Evolutionary conservation across 2,888 invertebrate genomes (phyloP), one percentile per base, ranked within the genome.

Genomic region (Macropis europaea): DNA sequence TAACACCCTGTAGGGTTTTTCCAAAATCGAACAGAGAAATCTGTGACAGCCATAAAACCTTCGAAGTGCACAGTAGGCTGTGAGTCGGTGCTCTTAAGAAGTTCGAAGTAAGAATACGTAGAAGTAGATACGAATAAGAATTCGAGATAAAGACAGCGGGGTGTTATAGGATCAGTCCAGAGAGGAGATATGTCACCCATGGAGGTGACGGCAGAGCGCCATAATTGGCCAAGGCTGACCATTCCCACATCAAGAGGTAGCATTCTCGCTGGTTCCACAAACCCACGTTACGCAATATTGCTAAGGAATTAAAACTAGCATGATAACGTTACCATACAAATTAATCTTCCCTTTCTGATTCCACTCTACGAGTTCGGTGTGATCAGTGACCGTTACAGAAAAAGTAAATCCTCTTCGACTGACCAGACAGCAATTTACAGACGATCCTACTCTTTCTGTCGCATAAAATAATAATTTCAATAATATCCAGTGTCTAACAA

Each of bases 171-270:
- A 73, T 72, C 82, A 54, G 53, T 81, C 61, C 86, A 79, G 53
- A 80, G 84, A 72, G 86, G 86, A 64, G 84, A 86, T 79, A 82
- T 84, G 73, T 83, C 83, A 68, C 79, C 85, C 52, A 68, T 68
- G 64, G 86, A 84, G 70, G 77, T 81, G 73, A 77, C 71, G 34
- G 77, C 77, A 56, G 80, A 84, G 30, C 77, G 70, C 73, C 80
- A 77, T 80, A 74, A 79, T 68, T 78, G 84, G 79, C 81, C 80
- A 61, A 64, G 67, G 67, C 66, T 68, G 76, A 79, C 74, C 59
- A 43, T 77, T 74, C 56, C 79, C 57, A 79, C 54, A 57, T 43
- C 75, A 71, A 77, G 85, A 86, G 86, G 86, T 86, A 85, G 84
- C 69, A 69, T 59, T 61, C 53, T 64, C 30, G 64, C 48, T 53